Evolutionary conservation across 2,113 vertebrate genomes (phyloP).

Genomic region (Taurulus bubalis): DNA sequence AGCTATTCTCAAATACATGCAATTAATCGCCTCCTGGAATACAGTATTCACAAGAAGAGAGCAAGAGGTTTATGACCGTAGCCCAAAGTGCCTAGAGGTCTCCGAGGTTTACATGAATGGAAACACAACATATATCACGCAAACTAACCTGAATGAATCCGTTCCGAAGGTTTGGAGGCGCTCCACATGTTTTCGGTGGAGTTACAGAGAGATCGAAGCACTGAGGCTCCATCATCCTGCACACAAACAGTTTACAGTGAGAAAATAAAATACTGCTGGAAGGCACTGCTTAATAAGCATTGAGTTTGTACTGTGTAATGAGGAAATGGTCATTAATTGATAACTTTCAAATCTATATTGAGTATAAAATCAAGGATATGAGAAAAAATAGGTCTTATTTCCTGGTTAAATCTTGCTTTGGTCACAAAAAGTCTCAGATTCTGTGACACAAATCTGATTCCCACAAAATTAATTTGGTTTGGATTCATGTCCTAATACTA

Average conservation of each 20-base stretch:
- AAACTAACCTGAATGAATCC: constrained; percentile 88
- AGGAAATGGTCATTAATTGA: not conserved
- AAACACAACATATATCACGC: not conserved
- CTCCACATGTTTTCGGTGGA: constrained; percentile 85
- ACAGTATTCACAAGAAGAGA: not conserved
- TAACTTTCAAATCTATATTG: not conserved
- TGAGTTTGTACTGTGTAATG: not conserved
- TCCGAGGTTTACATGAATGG: not conserved
- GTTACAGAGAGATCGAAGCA: constrained; percentile 87
- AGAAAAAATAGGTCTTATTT: not conserved
- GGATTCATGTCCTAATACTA: not conserved
- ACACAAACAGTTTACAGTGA: constrained; percentile 26
- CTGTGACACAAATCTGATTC: no score
- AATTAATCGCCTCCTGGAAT: no score
- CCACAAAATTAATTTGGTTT: not conserved
- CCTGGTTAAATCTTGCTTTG: not conserved
- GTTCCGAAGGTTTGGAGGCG: constrained; percentile 87
- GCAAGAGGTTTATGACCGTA: not conserved
- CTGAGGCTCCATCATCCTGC: constrained; percentile 91
- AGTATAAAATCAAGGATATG: not conserved
- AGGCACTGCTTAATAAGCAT: not conserved
- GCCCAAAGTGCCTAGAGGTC: not conserved
- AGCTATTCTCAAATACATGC: not conserved
- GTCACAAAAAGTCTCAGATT: not conserved
- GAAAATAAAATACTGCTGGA: not conserved